Conservation (phyloP, 2,113 vertebrate species). For the Podarcis muralis region DNA sequence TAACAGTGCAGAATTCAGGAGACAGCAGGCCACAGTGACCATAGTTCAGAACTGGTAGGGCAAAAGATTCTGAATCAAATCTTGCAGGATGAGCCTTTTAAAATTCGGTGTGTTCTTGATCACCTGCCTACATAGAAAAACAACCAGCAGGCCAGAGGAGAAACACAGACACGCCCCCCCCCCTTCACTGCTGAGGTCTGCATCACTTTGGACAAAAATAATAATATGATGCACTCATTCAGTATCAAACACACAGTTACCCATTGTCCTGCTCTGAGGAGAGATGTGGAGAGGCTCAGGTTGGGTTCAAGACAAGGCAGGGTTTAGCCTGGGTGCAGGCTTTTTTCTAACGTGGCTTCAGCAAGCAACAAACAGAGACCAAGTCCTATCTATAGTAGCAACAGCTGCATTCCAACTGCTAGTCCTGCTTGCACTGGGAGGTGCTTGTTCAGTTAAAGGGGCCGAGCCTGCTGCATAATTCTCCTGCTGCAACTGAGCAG, state of each 20-base stretch:
- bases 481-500: no score
- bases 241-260: not conserved
- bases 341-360: no score
- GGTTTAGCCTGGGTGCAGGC: no score
- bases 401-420: no score
- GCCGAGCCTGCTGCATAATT: no score
- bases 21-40: slow-evolving; percentile 22
- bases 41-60: not conserved
- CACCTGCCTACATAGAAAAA: not conserved
- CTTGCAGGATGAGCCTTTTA: slow-evolving; percentile 19
- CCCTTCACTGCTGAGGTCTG: not conserved
- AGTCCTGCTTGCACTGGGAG: no score
- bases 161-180: not conserved
- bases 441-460: no score
- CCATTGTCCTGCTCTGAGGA: not conserved
- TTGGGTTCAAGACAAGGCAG: no score
- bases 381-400: no score
- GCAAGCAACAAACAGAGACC: no score
- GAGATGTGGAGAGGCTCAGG: no score
- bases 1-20: not conserved
- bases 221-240: no score
- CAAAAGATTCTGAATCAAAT: not conserved
- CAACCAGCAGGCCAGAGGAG: not conserved
- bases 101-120: rapidly evolving
- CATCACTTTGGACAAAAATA: not conserved